These are phyloP conservation scores for Lindbergichthys nudifrons DNA, from an alignment of 2,797 vertebrate genomes.

Conservation along the genomic window DNA sequence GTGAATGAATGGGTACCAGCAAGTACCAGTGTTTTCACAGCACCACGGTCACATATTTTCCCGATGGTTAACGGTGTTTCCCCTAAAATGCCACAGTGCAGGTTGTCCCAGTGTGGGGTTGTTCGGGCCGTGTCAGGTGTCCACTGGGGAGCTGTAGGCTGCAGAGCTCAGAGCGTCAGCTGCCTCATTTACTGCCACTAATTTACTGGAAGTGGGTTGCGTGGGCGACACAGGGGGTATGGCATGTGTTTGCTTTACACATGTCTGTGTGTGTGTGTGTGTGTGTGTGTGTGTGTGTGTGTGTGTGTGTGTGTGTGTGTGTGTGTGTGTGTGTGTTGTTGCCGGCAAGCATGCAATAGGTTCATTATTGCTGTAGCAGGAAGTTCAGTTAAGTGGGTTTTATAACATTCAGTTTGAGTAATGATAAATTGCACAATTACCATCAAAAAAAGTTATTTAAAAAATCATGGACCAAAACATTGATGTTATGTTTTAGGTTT, in stretches of 20 bases:
- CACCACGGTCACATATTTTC: slow-evolving; percentile 55
- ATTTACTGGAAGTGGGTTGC: slow-evolving; percentile 74
- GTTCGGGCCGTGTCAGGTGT: slow-evolving; percentile 77
- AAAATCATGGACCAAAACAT: neutral
- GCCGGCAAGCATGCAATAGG: neutral
- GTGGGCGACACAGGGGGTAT: slow-evolving; percentile 55
- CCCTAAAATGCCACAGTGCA: slow-evolving; percentile 59
- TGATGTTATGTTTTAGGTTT: neutral
- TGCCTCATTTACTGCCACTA: slow-evolving; percentile 78
- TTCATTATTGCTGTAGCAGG: slow-evolving; percentile 41
- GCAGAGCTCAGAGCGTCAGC: slow-evolving; percentile 64
- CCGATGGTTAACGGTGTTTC: slow-evolving; percentile 44
- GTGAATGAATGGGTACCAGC: slow-evolving; percentile 67
- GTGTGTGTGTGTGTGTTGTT: neutral
- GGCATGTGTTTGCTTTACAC: slow-evolving; percentile 70
- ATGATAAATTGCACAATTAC: neutral
- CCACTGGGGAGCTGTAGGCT: slow-evolving; percentile 65
- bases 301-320: too few relatives aligned
- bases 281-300: slow-evolving; percentile 28
- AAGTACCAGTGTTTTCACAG: slow-evolving; percentile 68
- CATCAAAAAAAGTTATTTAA: neutral
- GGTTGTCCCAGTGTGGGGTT: slow-evolving; percentile 72
- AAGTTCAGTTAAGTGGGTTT: slow-evolving; percentile 20
- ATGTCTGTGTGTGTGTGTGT: slow-evolving; percentile 44
- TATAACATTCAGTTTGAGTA: slow-evolving; percentile 8